Conservation (phyloP, 2,888 invertebrate species). For the Eurytoma adleriae region DNA sequence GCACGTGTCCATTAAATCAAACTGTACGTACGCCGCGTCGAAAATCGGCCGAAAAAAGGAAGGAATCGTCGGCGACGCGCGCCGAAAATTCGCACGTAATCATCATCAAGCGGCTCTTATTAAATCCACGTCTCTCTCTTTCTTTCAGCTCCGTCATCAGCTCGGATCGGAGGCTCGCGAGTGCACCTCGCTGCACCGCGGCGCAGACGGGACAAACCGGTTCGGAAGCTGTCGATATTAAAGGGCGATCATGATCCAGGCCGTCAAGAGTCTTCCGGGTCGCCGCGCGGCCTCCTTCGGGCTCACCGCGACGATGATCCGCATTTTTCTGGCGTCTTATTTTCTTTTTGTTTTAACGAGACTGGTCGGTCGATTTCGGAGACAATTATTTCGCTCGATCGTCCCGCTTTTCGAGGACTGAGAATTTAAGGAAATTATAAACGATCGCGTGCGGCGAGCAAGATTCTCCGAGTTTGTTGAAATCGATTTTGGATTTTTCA, state of each 20-base stretch:
- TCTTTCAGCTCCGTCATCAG: not conserved
- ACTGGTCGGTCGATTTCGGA: conserved; percentile 10
- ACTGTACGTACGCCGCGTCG: not conserved
- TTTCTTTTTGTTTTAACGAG: not conserved
- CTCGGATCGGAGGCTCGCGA: not conserved
- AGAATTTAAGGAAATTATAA: no score
- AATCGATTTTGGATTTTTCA: no score
- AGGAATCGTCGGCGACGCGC: not conserved
- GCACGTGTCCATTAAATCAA: conserved; percentile 33
- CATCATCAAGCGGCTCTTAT: conserved; percentile 45
- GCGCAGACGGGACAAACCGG: conserved; percentile 47
- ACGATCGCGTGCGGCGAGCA: no score
- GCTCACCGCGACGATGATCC: not conserved
- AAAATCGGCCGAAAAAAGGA: not conserved
- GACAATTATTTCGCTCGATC: conserved; percentile 51
- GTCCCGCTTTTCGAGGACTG: conserved; percentile 10
- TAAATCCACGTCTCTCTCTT: conserved; percentile 28
- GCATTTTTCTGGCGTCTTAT: conserved; percentile 12
- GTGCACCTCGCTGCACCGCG: not conserved
- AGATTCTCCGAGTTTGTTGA: no score
- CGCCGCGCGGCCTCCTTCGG: conserved; percentile 25
- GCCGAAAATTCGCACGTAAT: conserved; percentile 52
- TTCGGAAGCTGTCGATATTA: conserved; percentile 57
- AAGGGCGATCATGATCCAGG: conserved; percentile 51
- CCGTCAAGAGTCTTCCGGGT: conserved; percentile 54